Evolutionary conservation across 2,888 invertebrate species (phyloP).

Genomic region (Spicauda simplicius): DNA sequence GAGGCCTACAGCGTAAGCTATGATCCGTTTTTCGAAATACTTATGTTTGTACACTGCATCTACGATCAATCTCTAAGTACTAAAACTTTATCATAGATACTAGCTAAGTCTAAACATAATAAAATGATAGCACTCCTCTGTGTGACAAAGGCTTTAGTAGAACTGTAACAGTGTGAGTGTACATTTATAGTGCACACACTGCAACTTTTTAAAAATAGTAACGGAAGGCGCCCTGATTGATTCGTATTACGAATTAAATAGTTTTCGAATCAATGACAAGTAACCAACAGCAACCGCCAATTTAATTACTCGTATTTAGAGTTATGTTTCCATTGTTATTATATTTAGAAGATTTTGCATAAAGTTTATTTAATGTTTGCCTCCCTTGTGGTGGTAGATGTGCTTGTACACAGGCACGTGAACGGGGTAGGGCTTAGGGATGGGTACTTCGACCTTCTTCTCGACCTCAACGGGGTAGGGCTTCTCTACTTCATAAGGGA

Average conservation of each 20-base stretch:
- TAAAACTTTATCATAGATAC: neutral
- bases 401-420: slow-evolving; percentile 91
- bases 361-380: slow-evolving; percentile 71
- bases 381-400: slow-evolving; percentile 87
- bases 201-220: neutral
- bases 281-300: too few species aligned
- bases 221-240: neutral
- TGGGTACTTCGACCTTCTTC: slow-evolving; percentile 89
- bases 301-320: too few species aligned
- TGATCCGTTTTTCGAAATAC: slow-evolving; percentile 43
- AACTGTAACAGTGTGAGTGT: neutral
- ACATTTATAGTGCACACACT: neutral
- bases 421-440: slow-evolving; percentile 90
- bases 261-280: neutral
- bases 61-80: slow-evolving; percentile 18
- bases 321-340: slow-evolving; percentile 2
- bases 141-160: too few species aligned
- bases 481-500: slow-evolving; percentile 89
- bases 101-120: neutral
- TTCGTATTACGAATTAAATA: neutral
- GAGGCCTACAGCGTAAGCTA: slow-evolving; percentile 57
- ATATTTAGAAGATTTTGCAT: slow-evolving; percentile 9
- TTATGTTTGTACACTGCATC: neutral
- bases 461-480: slow-evolving; percentile 91
- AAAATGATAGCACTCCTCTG: neutral